phyloP scores from a whole-genome alignment of 2,797 vertebrate species.

The Okamejei kenojei region DNA sequence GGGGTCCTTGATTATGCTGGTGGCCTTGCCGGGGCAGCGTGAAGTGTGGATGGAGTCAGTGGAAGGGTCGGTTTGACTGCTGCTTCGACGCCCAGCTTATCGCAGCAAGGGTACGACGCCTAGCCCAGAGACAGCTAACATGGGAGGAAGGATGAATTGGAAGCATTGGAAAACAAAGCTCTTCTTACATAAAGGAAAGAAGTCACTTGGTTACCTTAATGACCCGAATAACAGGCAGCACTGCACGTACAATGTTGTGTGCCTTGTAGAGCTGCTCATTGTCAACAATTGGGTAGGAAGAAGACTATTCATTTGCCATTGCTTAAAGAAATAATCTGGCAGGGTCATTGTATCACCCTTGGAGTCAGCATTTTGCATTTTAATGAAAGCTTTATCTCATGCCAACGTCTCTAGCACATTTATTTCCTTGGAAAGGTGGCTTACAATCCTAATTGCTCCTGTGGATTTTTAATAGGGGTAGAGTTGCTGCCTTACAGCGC shows the following conservation, averaged over 20 bases:
- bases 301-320: background rate
- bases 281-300: background rate
- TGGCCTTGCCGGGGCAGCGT: no score
- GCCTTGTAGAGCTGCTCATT: background rate
- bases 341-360: background rate
- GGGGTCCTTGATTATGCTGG: no score
- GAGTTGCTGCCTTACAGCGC: no score
- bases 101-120: background rate
- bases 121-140: background rate
- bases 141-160: background rate
- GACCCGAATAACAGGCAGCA: background rate
- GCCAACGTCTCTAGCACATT: background rate
- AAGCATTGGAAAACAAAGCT: background rate
- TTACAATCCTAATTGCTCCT: background rate
- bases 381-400: background rate
- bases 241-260: background rate
- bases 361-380: background rate
- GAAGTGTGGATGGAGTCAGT: no score
- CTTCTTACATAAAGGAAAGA: background rate
- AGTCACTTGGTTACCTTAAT: background rate
- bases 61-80: no score
- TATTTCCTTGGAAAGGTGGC: background rate
- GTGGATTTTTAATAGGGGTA: background rate
- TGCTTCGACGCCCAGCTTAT: background rate
- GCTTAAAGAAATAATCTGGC: conserved; percentile 25